phyloP scores from a whole-genome alignment of 2,888 invertebrate species.

The Nudaria mundana region DNA sequence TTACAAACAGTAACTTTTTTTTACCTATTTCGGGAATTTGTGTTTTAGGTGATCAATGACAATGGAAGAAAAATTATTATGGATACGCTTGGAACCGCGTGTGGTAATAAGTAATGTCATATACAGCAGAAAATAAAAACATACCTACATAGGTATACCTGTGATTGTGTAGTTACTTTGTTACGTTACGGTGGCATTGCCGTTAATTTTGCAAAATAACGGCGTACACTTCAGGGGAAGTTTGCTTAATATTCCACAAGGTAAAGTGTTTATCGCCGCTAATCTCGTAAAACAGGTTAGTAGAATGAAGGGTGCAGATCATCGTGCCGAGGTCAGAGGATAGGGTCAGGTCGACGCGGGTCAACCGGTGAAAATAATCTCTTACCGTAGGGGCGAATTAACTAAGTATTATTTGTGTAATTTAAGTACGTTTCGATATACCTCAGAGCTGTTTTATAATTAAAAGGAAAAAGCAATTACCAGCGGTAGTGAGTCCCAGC shows the following conservation, averaged over 20 bases:
- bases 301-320: slow-evolving; percentile 65
- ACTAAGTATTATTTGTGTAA: slow-evolving; percentile 39
- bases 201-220: slow-evolving; percentile 49
- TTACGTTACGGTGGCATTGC: slow-evolving; percentile 40
- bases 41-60: too few species aligned
- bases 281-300: slow-evolving; percentile 69
- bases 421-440: slow-evolving; percentile 36
- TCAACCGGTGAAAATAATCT: slow-evolving; percentile 62
- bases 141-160: slow-evolving; percentile 10
- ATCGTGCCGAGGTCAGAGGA: slow-evolving; percentile 66
- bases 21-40: too few species aligned
- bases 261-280: slow-evolving; percentile 56
- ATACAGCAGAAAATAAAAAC: background rate
- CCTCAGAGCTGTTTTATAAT: slow-evolving; percentile 41
- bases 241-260: slow-evolving; percentile 53
- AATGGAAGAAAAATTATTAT: too few species aligned
- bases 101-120: too few species aligned
- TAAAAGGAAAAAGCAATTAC: slow-evolving; percentile 53
- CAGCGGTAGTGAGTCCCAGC: slow-evolving; percentile 40
- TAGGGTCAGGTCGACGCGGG: slow-evolving; percentile 62
- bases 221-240: slow-evolving; percentile 43
- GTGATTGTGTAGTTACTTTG: slow-evolving; percentile 40
- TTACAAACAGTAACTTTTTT: too few species aligned
- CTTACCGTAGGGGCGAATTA: slow-evolving; percentile 48
- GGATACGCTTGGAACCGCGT: too few species aligned